These are phyloP conservation scores for Melikaiella ostensackeni DNA, from an alignment of 2,888 invertebrate species.

Conservation along the genomic window DNA sequence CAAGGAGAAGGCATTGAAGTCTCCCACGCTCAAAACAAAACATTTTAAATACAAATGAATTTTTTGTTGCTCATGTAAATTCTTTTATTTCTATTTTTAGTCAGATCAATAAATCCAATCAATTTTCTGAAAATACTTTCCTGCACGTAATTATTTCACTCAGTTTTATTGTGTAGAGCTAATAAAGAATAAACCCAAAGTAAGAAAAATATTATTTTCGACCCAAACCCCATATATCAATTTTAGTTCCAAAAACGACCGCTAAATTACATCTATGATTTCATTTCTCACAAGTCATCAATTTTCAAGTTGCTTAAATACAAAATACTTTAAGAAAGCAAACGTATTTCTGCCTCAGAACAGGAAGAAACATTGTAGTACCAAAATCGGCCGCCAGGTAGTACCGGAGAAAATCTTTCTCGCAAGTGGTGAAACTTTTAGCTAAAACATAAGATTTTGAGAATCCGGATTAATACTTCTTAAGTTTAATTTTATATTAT, in stretches of 20 bases:
- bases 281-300: neutral
- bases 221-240: neutral
- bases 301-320: too few species aligned
- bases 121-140: neutral
- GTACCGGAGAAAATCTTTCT: too few species aligned
- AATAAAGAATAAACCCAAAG: neutral
- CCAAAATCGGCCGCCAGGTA: too few species aligned
- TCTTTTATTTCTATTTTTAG: neutral
- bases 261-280: neutral
- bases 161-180: neutral
- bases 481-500: too few species aligned
- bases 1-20: conserved; percentile 10
- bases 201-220: too few species aligned
- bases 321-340: neutral
- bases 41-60: neutral
- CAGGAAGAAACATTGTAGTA: too few species aligned
- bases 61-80: neutral
- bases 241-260: neutral
- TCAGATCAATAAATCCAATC: too few species aligned
- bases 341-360: too few species aligned
- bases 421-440: neutral
- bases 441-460: neutral
- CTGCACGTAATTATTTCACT: neutral
- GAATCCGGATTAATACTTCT: neutral
- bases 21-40: neutral